Evolutionary conservation across 2,113 vertebrate species (phyloP), one percentile per base, ranked within the genome.

Genomic region (Ceyx margarethae): DNA sequence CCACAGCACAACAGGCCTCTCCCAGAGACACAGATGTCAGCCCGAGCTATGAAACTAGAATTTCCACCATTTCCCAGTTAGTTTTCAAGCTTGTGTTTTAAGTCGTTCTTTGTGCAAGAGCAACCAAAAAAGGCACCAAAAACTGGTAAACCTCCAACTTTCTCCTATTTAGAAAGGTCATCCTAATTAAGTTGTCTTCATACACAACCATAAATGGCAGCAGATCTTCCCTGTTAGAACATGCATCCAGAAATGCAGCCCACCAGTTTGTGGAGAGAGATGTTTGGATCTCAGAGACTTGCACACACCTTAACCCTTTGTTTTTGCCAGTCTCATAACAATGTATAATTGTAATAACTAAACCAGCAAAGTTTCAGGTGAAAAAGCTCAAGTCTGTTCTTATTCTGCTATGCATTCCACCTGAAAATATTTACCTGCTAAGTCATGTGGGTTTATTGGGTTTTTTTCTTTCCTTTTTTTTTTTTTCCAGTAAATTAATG

Each of bases 121-220:
- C 85, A 80, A 77, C 75, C 61, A 2, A 69, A 93, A 93, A 94
- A 95, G 87, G 67, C 77, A 91, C 77, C 69, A 86, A 80, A 88
- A 95, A 21, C 35, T 62, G 89, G 85, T 91, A 90, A 94, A 86
- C 84, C 92, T 94, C 82, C 91, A 91, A 66, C 78, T 73, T 93
- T 75, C 72, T 93, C 60, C 54, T 91, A 60, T 92, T 91, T 66
- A 76, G 91, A 97, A 93, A 95, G 89, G 92, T 93, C 93, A 94
- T 66, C 61, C 84, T 94, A 86, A 96, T 93, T 92, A 95, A 91
- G 68, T 76, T 87, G 77, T 68, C 92, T 91, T 89, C 81, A n/a
- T 74, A 69, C 10, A 56, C 82, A 84, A 31, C 87, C 91, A 69
- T 85, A 92, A 93, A 88, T 88, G 91, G 95, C 87, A 91, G 83